A percentile compares a stretch with the other conserved stretches of the same genome.
phyloP scores from a whole-genome alignment of 2,888 invertebrate genomes.

The Syrista parreyssii region DNA sequence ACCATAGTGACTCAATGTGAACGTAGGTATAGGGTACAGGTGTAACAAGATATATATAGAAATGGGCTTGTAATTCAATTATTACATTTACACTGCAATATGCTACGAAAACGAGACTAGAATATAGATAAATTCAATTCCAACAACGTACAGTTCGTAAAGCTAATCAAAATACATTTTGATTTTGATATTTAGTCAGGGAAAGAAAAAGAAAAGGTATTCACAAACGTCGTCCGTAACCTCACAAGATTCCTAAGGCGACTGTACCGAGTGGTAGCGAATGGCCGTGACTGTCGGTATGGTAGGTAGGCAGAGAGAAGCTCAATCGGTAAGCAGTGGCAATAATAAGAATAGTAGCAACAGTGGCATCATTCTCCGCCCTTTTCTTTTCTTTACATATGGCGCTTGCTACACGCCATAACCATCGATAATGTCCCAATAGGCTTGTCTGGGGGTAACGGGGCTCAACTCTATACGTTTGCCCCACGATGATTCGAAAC shows the following conservation, averaged over 20 bases:
- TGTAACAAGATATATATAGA: background rate
- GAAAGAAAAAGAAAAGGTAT: background rate
- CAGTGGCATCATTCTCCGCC: background rate
- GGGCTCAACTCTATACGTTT: background rate
- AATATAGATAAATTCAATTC: background rate
- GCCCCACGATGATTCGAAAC: slow-evolving; percentile 41
- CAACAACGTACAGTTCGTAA: background rate
- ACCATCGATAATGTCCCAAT: slow-evolving; percentile 60
- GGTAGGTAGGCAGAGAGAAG: background rate
- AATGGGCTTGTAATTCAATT: slow-evolving; percentile 34
- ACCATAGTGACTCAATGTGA: background rate
- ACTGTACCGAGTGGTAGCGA: background rate
- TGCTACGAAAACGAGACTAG: background rate
- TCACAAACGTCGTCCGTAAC: background rate
- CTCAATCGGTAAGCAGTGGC: background rate
- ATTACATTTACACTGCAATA: slow-evolving; percentile 23
- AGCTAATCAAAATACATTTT: background rate
- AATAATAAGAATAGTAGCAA: background rate
- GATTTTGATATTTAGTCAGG: background rate
- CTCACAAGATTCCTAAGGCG: background rate
- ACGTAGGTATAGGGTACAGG: background rate
- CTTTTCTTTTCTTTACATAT: slow-evolving; percentile 38
- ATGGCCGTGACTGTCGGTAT: background rate
- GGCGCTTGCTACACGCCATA: slow-evolving; percentile 50
- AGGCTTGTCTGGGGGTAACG: slow-evolving; percentile 31